Percentiles rank a stretch among this genome's conserved stretches.
Conservation (phyloP, 2,797 vertebrate genomes). For the Percopsis omiscomaycus region DNA sequence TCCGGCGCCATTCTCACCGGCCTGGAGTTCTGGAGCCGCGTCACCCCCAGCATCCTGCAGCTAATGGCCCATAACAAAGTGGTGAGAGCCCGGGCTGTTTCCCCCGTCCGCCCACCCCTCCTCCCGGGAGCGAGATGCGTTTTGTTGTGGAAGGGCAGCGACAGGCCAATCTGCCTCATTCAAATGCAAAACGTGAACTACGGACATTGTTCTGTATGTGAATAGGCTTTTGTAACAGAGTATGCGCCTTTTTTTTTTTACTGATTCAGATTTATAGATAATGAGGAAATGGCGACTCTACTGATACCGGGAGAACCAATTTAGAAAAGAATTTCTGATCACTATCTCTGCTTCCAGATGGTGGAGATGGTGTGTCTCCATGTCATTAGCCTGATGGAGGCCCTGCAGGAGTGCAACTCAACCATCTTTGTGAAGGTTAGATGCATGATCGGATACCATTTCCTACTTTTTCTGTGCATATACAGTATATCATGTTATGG, state of each 20-base stretch:
- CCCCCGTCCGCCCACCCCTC: neutral
- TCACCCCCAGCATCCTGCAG: constrained; percentile 97
- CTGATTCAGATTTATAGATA: neutral
- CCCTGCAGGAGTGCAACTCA: constrained; percentile 97
- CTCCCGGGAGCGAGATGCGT: neutral
- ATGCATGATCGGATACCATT: neutral
- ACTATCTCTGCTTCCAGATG: constrained; percentile 79
- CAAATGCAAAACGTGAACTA: constrained; percentile 15
- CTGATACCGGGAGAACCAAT: neutral
- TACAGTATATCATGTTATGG: neutral
- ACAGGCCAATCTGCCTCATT: constrained; percentile 6
- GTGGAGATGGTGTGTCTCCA: constrained; percentile 99
- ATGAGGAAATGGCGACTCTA: neutral
- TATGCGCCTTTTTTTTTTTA: neutral
- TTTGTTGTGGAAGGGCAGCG: neutral
- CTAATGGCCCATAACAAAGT: constrained; percentile 99
- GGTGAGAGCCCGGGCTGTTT: constrained; percentile 76
- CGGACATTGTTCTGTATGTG: neutral
- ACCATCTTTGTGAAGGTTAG: constrained; percentile 98
- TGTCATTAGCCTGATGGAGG: constrained; percentile 98
- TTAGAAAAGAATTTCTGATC: neutral
- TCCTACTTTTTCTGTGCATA: neutral
- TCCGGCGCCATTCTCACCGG: constrained; percentile 94
- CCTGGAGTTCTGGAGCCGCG: constrained; percentile 97
- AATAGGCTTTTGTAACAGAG: constrained; percentile 5